These are phyloP conservation scores for Penaeus japonicus DNA, from an alignment of 1,140 invertebrate species.

Conservation along the genomic window DNA sequence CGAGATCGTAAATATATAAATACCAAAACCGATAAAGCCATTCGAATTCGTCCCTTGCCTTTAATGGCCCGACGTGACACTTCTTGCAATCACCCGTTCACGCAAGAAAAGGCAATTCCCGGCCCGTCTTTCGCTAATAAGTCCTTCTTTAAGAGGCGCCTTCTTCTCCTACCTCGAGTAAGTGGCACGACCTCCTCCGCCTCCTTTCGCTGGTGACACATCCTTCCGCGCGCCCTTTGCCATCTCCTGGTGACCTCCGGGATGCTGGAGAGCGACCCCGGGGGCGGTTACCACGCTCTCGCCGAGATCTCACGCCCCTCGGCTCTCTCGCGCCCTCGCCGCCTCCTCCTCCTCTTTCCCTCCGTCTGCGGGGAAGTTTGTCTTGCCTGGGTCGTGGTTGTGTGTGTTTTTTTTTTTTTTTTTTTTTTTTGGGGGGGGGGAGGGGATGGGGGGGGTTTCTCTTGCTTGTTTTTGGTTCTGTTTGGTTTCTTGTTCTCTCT, in stretches of 20 bases:
- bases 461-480: neutral
- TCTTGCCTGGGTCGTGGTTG: too few relatives aligned
- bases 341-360: neutral
- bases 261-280: neutral
- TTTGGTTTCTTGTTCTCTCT: neutral
- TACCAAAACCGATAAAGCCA: too few relatives aligned
- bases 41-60: too few relatives aligned
- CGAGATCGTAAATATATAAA: too few relatives aligned
- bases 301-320: neutral
- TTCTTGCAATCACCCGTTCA: too few relatives aligned
- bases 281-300: neutral
- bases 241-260: neutral
- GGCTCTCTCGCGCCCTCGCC: neutral
- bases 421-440: neutral
- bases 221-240: neutral
- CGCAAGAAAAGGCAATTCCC: too few relatives aligned
- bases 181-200: neutral
- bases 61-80: too few relatives aligned
- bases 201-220: neutral
- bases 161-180: too few relatives aligned
- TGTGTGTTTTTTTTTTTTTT: neutral
- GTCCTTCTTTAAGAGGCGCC: too few relatives aligned
- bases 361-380: too few relatives aligned
- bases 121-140: neutral
- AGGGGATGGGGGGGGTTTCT: too few relatives aligned